Conservation (phyloP, 2,888 invertebrate genomes). For the Chymomyza fuscimana region DNA sequence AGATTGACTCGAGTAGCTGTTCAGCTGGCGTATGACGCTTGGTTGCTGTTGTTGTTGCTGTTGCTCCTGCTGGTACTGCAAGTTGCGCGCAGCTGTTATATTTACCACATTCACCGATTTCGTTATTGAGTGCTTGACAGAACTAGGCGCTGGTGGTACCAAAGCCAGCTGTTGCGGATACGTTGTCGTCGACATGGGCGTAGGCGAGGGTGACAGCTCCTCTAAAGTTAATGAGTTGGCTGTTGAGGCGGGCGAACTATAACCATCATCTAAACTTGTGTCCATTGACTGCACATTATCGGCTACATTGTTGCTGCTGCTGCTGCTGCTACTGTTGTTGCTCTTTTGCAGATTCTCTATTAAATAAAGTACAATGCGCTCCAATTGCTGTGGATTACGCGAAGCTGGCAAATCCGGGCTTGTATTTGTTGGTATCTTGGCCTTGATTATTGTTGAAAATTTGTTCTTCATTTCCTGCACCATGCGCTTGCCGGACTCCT, state of each 20-base stretch:
- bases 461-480: constrained; percentile 90
- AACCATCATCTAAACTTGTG: constrained; percentile 37
- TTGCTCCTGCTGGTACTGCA: constrained; percentile 61
- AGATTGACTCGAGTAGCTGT: constrained; percentile 51
- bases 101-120: constrained; percentile 79
- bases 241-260: constrained; percentile 41
- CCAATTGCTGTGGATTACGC: constrained; percentile 86
- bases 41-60: constrained; percentile 38
- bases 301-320: constrained; percentile 33
- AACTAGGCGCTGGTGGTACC: constrained; percentile 78
- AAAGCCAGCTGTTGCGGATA: constrained; percentile 74
- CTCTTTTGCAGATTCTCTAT: constrained; percentile 81
- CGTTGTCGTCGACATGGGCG: constrained; percentile 23
- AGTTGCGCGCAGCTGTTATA: constrained; percentile 74
- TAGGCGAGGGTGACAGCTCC: constrained; percentile 53
- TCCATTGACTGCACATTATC: constrained; percentile 27
- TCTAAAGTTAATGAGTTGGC: constrained; percentile 38
- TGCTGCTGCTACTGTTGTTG: constrained; percentile 26
- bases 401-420: constrained; percentile 81
- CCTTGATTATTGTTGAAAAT: constrained; percentile 86
- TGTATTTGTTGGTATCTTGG: constrained; percentile 79
- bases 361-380: constrained; percentile 87
- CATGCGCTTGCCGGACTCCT: constrained; percentile 86
- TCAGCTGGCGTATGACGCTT: constrained; percentile 45
- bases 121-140: constrained; percentile 78